phyloP scores from a whole-genome alignment of 2,888 invertebrate species.

The Lucinisca nassula region DNA sequence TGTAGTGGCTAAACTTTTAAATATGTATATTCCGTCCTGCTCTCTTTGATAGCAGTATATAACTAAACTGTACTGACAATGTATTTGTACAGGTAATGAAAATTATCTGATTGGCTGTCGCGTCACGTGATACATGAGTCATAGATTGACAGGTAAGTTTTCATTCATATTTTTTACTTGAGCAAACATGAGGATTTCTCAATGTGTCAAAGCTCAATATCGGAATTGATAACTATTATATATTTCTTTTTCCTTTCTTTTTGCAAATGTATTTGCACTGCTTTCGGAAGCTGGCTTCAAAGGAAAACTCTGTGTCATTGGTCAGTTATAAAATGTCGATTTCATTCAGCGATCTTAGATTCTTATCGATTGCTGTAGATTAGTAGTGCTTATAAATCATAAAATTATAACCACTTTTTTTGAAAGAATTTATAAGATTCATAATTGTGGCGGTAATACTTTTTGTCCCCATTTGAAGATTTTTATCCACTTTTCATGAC shows the following conservation, averaged over 20 bases:
- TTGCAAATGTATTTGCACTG: not conserved
- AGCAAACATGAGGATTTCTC: not conserved
- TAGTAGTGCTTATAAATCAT: too few relatives aligned
- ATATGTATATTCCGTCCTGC: too few relatives aligned
- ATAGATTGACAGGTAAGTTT: conserved; percentile 17
- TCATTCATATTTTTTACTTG: conserved; percentile 16
- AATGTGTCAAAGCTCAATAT: not conserved
- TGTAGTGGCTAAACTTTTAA: too few relatives aligned
- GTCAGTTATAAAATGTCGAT: not conserved
- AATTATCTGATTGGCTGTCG: conserved; percentile 19
- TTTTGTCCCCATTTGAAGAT: too few relatives aligned
- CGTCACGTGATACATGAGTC: conserved; percentile 12
- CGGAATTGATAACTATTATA: not conserved
- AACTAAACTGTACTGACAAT: conserved; percentile 4
- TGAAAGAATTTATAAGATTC: too few relatives aligned
- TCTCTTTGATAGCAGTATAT: too few relatives aligned
- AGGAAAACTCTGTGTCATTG: not conserved
- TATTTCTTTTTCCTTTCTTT: not conserved
- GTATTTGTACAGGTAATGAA: not conserved
- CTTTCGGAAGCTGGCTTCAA: not conserved
- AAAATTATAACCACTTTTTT: too few relatives aligned
- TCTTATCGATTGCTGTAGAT: too few relatives aligned
- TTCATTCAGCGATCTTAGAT: too few relatives aligned
- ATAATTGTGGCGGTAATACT: too few relatives aligned
- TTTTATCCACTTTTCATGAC: too few relatives aligned